phyloP scores from a whole-genome alignment of 2,113 vertebrate species.

The Cheirogaleus medius region DNA sequence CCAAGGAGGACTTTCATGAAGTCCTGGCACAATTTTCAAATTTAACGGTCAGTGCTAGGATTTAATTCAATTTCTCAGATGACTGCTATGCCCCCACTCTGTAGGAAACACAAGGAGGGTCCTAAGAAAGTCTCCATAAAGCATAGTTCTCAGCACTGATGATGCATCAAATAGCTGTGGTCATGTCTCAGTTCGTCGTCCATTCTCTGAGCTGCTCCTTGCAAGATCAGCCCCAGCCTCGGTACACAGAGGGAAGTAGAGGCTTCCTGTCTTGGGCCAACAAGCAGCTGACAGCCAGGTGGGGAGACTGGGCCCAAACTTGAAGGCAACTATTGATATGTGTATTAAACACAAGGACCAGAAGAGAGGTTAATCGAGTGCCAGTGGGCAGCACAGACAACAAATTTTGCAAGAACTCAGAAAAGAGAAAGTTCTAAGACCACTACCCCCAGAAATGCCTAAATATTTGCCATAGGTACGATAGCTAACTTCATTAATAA shows the following conservation, averaged over 20 bases:
- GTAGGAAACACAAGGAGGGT: background rate
- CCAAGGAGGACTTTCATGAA: background rate
- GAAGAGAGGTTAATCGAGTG: background rate
- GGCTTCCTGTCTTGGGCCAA: background rate
- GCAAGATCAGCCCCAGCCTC: too few species aligned
- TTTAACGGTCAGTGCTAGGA: background rate
- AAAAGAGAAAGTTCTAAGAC: background rate
- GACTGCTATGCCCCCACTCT: background rate
- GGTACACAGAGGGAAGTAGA: too few species aligned
- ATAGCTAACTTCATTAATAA: background rate
- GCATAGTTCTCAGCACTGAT: background rate
- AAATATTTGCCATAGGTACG: rapidly evolving
- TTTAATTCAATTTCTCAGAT: background rate
- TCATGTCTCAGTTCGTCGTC: background rate
- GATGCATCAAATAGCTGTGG: too few species aligned
- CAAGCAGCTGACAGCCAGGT: background rate
- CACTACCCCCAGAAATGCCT: background rate
- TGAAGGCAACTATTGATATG: background rate
- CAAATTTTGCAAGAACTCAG: background rate
- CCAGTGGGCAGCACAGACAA: background rate
- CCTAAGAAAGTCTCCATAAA: background rate
- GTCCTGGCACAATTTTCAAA: background rate
- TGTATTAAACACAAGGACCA: background rate
- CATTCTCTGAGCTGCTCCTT: background rate
- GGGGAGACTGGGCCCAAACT: background rate